phyloP scores from a whole-genome alignment of 1,140 invertebrate genomes.

The Drosophila seguyi region DNA sequence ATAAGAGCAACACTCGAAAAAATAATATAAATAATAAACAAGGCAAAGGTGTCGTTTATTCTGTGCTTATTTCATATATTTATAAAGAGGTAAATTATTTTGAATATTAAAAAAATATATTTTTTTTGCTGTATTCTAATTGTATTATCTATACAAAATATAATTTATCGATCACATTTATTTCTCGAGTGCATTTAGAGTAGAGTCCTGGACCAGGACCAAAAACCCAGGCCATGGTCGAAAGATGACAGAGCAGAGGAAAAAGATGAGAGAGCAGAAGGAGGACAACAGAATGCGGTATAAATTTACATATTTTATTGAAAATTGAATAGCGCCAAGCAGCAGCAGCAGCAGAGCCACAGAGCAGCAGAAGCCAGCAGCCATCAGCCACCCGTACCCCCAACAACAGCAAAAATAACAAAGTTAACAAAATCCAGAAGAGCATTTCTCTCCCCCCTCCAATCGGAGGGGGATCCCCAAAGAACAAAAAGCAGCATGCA shows the following conservation, averaged over 20 bases:
- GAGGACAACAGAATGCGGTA: constrained; percentile 72
- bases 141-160: neutral
- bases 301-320: constrained; percentile 83
- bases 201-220: constrained; percentile 10
- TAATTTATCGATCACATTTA: neutral
- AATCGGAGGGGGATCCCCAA: constrained; percentile 34
- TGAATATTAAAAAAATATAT: too few species aligned
- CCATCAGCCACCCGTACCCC: constrained; percentile 26
- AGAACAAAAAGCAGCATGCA: constrained; percentile 47
- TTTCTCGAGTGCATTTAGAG: constrained; percentile 13
- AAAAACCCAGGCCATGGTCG: constrained; percentile 21
- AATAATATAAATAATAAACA: neutral
- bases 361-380: constrained; percentile 24
- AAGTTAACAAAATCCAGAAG: constrained; percentile 82
- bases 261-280: constrained; percentile 34
- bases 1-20: constrained; percentile 44
- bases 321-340: constrained; percentile 75
- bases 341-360: too few species aligned
- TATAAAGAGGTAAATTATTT: too few species aligned
- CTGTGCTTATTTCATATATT: too few species aligned
- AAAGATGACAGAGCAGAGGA: constrained; percentile 22
- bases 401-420: constrained; percentile 68
- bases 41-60: neutral
- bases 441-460: constrained; percentile 7
- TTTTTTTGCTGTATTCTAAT: too few species aligned